phyloP scores from a whole-genome alignment of 2,113 vertebrate species.

The Monarcha castaneiventris region DNA sequence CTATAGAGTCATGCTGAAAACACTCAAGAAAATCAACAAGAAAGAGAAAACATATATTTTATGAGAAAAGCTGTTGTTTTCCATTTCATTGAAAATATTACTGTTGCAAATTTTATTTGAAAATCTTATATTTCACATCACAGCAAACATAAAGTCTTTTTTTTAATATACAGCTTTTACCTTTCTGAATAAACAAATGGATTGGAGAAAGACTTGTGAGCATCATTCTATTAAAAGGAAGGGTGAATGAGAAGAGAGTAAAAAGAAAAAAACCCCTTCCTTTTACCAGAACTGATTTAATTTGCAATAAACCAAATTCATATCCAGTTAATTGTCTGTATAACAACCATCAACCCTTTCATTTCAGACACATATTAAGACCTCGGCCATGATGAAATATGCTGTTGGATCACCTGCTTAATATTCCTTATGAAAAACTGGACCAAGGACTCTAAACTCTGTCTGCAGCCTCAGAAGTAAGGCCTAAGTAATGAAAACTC shows the following conservation, averaged over 20 bases:
- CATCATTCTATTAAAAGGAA: background rate
- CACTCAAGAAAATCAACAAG: background rate
- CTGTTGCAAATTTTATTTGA: background rate
- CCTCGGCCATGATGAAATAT: background rate
- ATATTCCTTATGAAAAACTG: background rate
- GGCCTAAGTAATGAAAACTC: background rate
- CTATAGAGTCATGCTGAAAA: background rate
- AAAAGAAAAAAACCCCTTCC: background rate
- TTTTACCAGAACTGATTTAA: background rate
- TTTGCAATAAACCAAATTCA: background rate
- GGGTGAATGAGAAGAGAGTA: fast-evolving
- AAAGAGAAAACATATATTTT: background rate
- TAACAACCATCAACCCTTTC: background rate
- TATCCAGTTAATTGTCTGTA: background rate
- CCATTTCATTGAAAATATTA: background rate
- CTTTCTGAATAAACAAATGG: background rate
- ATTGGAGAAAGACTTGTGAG: background rate
- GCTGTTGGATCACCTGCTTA: background rate
- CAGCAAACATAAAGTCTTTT: background rate
- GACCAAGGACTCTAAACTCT: background rate
- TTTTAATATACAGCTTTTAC: background rate
- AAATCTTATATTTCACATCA: background rate
- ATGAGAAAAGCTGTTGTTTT: background rate
- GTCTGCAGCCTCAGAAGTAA: background rate
- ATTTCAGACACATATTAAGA: background rate